Conservation (phyloP, 2,113 vertebrate genomes). For the Toxotes chatareus region DNA sequence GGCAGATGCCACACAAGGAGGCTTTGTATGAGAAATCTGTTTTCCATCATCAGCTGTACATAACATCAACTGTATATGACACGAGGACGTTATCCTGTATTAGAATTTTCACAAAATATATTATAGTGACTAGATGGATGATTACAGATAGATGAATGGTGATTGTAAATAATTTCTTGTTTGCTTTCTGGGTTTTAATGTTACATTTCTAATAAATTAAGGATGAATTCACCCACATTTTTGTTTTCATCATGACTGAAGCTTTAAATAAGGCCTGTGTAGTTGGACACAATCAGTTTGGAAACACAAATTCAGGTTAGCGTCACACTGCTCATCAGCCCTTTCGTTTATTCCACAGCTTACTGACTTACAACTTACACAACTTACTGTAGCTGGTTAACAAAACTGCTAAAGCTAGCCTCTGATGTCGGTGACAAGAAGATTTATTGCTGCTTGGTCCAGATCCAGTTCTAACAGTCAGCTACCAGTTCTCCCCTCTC, state of each 20-base stretch:
- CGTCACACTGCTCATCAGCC: no score
- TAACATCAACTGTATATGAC: no score
- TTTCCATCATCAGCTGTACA: not conserved
- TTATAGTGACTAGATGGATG: not conserved
- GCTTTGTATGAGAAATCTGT: not conserved
- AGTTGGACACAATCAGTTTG: no score
- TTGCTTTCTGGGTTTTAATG: no score
- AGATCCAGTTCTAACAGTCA: not conserved
- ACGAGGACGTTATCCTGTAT: not conserved
- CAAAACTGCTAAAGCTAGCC: not conserved
- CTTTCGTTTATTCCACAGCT: no score
- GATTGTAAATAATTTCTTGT: not conserved
- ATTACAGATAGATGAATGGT: not conserved
- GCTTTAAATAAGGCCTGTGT: no score
- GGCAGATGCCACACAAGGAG: not conserved
- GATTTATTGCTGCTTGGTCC: no score
- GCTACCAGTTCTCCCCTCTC: not conserved
- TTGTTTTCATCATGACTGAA: no score
- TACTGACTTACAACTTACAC: no score
- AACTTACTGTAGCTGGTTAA: no score
- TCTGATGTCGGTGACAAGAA: not conserved
- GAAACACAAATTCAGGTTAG: no score
- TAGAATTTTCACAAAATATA: not conserved
- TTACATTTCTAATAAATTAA: not conserved
- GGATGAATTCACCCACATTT: no score